Conservation (phyloP, 2,113 vertebrate species). For the Podarcis muralis region DNA sequence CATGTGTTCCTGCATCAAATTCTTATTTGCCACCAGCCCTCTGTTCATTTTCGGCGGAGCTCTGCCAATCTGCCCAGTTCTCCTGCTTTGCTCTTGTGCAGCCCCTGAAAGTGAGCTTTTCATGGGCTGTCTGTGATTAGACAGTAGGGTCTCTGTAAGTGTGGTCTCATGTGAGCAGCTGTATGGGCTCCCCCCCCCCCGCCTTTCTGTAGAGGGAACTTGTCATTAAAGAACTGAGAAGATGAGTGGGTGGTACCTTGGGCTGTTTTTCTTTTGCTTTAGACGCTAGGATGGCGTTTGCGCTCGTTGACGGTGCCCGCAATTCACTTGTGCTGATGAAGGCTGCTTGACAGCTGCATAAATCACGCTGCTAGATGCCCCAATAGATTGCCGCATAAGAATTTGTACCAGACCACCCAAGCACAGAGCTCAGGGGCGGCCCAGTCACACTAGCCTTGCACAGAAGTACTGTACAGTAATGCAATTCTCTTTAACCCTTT, state of each 20-base stretch:
- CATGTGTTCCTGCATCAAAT: constrained; percentile 50
- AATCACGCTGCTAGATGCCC: constrained; percentile 78
- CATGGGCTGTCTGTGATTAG: constrained; percentile 64
- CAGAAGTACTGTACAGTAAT: constrained; percentile 80
- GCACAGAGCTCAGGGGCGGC: constrained; percentile 52
- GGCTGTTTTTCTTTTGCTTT: constrained; percentile 81
- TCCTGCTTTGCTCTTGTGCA: constrained; percentile 51
- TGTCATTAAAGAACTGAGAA: constrained; percentile 75
- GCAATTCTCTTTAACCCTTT: constrained; percentile 79
- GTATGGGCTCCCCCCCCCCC: constrained; percentile 51
- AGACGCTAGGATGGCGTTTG: constrained; percentile 69
- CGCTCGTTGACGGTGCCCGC: constrained; percentile 73
- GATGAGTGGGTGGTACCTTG: constrained; percentile 80
- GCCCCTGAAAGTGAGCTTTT: constrained; percentile 64
- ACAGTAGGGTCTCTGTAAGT: constrained; percentile 78
- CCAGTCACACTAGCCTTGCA: constrained; percentile 61
- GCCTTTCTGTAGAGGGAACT: constrained; percentile 74
- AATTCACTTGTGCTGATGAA: constrained; percentile 81
- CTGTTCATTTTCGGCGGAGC: constrained; percentile 62
- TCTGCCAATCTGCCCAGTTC: constrained; percentile 63
- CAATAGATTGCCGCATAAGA: constrained; percentile 76
- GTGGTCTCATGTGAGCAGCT: constrained; percentile 71
- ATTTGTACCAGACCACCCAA: constrained; percentile 83
- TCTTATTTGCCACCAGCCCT: constrained; percentile 56
- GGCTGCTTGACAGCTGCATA: constrained; percentile 85